These are phyloP conservation scores for Halcyon chelicuti DNA, from an alignment of 2,797 vertebrate species.

Conservation along the genomic window DNA sequence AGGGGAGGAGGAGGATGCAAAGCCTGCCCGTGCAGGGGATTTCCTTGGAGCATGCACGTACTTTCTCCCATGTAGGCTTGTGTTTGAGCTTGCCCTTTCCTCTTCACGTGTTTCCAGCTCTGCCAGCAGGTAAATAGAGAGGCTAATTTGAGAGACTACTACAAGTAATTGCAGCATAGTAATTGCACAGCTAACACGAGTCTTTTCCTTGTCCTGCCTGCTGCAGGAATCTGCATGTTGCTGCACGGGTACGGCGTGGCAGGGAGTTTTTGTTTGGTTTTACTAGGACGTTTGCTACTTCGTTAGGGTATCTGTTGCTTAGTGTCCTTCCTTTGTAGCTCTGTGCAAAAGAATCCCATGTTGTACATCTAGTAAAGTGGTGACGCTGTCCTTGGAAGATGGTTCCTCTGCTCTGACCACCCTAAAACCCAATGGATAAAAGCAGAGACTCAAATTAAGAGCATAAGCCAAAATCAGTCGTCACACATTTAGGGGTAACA, in stretches of 20 bases:
- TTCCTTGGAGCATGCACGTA: background rate
- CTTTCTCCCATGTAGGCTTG: background rate
- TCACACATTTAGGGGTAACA: background rate
- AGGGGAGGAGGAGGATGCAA: background rate
- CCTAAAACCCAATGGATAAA: background rate
- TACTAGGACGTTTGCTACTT: background rate
- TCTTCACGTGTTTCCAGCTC: background rate
- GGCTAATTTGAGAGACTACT: background rate
- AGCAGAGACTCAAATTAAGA: background rate
- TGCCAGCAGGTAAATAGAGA: constrained; percentile 35
- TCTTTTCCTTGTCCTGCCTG: constrained; percentile 12
- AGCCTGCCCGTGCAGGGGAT: background rate
- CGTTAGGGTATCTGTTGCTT: background rate
- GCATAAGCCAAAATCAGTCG: background rate
- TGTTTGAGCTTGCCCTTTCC: constrained; percentile 46
- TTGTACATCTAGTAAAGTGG: background rate
- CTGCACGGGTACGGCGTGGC: background rate
- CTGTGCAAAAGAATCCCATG: background rate
- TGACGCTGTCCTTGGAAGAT: background rate
- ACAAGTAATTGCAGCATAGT: background rate
- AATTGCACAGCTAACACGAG: background rate
- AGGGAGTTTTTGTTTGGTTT: background rate
- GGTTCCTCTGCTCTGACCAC: background rate
- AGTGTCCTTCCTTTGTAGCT: background rate
- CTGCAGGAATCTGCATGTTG: background rate